These are phyloP conservation scores for Rhopilema esculentum DNA, from an alignment of 30 jellyfish, hydroid and myxozoan species.

Conservation along the genomic window DNA sequence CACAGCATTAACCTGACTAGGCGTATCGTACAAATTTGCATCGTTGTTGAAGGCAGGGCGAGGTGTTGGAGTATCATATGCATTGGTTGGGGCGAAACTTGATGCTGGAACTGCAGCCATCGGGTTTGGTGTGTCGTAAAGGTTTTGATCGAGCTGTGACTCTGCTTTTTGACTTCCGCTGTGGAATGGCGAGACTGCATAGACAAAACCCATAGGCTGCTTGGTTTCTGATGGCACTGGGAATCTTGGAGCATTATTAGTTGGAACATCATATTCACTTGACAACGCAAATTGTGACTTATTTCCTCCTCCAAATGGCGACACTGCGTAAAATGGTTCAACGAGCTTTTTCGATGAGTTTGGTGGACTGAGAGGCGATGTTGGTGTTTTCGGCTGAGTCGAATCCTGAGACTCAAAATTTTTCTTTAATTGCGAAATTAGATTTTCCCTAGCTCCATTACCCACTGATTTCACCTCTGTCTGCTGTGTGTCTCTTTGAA, in stretches of 20 bases:
- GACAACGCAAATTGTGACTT: conserved; percentile 25
- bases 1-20: conserved; percentile 5
- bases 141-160: conserved; percentile 14
- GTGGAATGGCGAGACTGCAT: conserved; percentile 73
- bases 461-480: background rate
- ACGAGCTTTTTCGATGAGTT: conserved; percentile 29
- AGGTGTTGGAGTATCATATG: conserved; percentile 18
- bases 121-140: conserved; percentile 53
- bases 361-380: conserved; percentile 21
- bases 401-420: conserved; percentile 38
- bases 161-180: conserved; percentile 35
- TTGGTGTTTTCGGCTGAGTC: background rate
- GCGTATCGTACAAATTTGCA: conserved; percentile 57
- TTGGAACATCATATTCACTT: conserved; percentile 63
- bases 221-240: conserved; percentile 19
- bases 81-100: conserved; percentile 11
- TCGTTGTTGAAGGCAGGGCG: conserved; percentile 3
- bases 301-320: conserved; percentile 38
- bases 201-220: conserved; percentile 28
- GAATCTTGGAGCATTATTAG: conserved; percentile 26
- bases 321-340: conserved; percentile 66
- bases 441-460: conserved; percentile 12
- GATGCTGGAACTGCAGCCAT: background rate
- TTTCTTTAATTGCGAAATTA: conserved; percentile 72
- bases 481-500: background rate